Evolutionary conservation across 2,797 vertebrate species (phyloP).

Genomic region (Florisuga fusca): DNA sequence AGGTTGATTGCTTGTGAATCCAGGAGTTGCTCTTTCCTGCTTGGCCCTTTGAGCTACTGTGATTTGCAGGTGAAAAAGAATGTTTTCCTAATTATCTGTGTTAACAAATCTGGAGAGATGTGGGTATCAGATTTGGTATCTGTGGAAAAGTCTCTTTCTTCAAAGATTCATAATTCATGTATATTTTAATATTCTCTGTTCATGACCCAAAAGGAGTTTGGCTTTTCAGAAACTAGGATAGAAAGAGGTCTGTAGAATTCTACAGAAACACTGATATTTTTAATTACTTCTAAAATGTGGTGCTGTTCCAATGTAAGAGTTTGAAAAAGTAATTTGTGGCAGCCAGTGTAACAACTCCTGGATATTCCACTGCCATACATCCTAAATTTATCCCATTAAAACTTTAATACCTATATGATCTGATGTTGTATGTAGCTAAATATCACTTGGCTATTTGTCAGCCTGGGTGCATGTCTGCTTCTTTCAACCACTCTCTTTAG

Average conservation of each 20-base stretch:
- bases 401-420: not conserved
- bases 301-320: not conserved
- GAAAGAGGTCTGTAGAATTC: not conserved
- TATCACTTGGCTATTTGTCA: not conserved
- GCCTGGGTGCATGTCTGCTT: not conserved
- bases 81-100: not conserved
- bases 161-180: accelerated
- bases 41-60: not conserved
- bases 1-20: not conserved
- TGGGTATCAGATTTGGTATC: not conserved
- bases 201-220: not conserved
- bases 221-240: not conserved
- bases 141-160: not conserved
- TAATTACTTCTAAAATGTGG: not conserved
- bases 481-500: not conserved
- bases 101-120: not conserved
- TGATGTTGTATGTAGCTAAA: not conserved
- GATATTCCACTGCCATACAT: not conserved
- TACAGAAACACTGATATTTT: not conserved
- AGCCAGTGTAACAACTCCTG: not conserved
- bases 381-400: conserved; percentile 8
- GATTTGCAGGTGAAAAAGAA: not conserved
- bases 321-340: not conserved
- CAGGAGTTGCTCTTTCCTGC: not conserved
- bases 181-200: not conserved